These are phyloP conservation scores for Lordiphosa clarofinis DNA, from an alignment of 1,140 invertebrate genomes.

Conservation along the genomic window DNA sequence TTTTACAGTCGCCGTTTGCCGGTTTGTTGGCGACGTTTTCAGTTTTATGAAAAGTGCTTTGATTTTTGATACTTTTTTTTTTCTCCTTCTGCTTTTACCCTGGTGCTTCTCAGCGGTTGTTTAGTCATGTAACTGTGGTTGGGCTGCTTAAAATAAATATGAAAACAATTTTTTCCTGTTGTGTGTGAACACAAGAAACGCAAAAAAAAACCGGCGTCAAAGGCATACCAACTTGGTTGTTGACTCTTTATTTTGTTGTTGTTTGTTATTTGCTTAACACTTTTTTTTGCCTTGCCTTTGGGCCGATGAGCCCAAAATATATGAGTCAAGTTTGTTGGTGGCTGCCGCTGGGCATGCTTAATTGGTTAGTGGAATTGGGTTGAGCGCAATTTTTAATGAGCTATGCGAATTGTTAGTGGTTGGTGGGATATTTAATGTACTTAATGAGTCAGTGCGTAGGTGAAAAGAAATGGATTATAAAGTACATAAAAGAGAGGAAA, in stretches of 20 bases:
- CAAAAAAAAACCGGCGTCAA: slow-evolving; percentile 36
- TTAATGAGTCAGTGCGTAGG: slow-evolving; percentile 24
- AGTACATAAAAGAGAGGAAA: slow-evolving; percentile 6
- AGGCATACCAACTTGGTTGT: slow-evolving; percentile 69
- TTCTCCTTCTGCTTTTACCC: no score
- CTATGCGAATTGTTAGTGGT: slow-evolving; percentile 23
- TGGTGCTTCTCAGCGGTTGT: slow-evolving; percentile 14
- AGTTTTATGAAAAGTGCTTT: slow-evolving; percentile 22
- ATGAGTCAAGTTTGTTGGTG: slow-evolving; percentile 59
- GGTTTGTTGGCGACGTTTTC: slow-evolving; percentile 23
- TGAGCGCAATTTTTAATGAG: slow-evolving; percentile 63
- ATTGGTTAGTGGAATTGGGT: slow-evolving; percentile 62
- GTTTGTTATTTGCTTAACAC: slow-evolving; percentile 34
- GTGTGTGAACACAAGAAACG: slow-evolving; percentile 33
- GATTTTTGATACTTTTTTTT: slow-evolving; percentile 21
- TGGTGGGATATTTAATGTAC: neutral
- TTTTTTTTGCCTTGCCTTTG: slow-evolving; percentile 33
- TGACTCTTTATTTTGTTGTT: slow-evolving; percentile 61
- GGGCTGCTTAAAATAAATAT: slow-evolving; percentile 45
- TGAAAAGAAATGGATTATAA: neutral
- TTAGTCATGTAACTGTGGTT: slow-evolving; percentile 51
- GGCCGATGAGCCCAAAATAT: slow-evolving; percentile 31
- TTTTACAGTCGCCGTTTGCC: slow-evolving; percentile 32
- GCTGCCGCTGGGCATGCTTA: slow-evolving; percentile 50
- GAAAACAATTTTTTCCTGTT: slow-evolving; percentile 36